Base-by-base conservation (phyloP, 2,113 vertebrate genomes). In the Rhizomys pruinosus region DNA sequence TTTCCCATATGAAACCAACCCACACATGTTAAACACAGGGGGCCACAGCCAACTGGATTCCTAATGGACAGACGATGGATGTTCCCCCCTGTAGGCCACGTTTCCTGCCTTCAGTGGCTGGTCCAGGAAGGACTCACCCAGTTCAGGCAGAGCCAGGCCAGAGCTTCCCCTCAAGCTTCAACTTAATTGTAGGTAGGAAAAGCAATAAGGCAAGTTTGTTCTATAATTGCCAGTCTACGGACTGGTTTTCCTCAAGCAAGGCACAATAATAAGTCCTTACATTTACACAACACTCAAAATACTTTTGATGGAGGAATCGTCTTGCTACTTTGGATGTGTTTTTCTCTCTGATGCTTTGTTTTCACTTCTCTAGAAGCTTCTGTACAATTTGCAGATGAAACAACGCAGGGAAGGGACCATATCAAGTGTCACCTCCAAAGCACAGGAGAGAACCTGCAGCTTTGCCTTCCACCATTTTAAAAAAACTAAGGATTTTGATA, bases 311-410 rank as follows among this genome's bases (percentile, higher is more conserved):
- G 87, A 90, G 78, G 71, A 86, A 94, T 68, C 79, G 68, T 85
- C 72, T 29, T 9, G 29, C 77, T 81, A 69, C 64, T 92, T 80
- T 73, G 34, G 32, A 23, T 63, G 19, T 74, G 44, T 76, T 92
- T 80, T 84, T 69, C 76, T 92, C 88, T 92, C 52, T 73, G 42
- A 68, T 80, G 52, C 42, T 84, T 87, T 89, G 59, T 93, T 93
- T 95, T 84, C 82, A n/a, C 64, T 94, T 69, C 7, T 87, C 52
- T 57, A 84, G 72, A 87, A 55, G 73, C 55, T 89, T 95, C 76
- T 77, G 17, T 90, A 68, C 94, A 74, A 88, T 84, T 80, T 22
- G 37, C 19, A 90, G 34, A 57, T 57, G 72, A 95, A 74, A 11
- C 32, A 77, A 95, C 92, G 89, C 78, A 79, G 57, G 86, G 23